Base-by-base conservation (phyloP, 2,113 vertebrate species). In the Phrynosoma platyrhinos region DNA sequence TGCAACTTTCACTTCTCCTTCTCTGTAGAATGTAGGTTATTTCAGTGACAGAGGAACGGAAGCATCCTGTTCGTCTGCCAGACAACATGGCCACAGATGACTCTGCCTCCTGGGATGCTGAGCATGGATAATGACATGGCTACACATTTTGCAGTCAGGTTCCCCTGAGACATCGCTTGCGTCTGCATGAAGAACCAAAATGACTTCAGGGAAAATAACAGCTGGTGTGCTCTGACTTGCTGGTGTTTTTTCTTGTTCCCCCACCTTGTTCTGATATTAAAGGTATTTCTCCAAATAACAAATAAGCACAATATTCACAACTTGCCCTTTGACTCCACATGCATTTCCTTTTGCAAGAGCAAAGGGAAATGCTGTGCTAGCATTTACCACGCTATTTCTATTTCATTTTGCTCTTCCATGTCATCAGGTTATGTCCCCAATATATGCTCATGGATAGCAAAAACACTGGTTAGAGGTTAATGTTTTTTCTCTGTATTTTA, bases 101-200 rank as follows among this genome's bases (percentile, higher is more conserved):
- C 25, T 40, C 23, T 64, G 62, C 13, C 53, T 64, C 4, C 1
- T 74, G 71, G 85, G 14, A 1, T 5, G 14, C 64, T 30, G 68
- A 75, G 66, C 77, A 64, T 21, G 36, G 0, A 42, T 0, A 55
- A 0, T 71, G 42, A 58, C 16, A 6, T 42, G n/a, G 53, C 4
- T 9, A 42, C 87, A 74, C 74, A 18, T 53, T n/a, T 64, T 64
- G 83, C 88, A 85, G 0, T 0, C 12, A 2, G n/a, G 1, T 64
- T 85, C 79, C 79, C 3, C 9, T 1, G 64, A 40, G 42, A 69
- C 53, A 55, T 78, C n/a, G 8, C 3, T 66, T 18, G 13, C 68
- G 42, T 52, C 68, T 83, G 4, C 40, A 30, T 32, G 4, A 68
- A 55, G 83, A 87, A 75, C 23, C 20, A 5, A 80, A 23, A 32